phyloP scores from a whole-genome alignment of 2,797 vertebrate species.

The Cyclura pinguis region DNA sequence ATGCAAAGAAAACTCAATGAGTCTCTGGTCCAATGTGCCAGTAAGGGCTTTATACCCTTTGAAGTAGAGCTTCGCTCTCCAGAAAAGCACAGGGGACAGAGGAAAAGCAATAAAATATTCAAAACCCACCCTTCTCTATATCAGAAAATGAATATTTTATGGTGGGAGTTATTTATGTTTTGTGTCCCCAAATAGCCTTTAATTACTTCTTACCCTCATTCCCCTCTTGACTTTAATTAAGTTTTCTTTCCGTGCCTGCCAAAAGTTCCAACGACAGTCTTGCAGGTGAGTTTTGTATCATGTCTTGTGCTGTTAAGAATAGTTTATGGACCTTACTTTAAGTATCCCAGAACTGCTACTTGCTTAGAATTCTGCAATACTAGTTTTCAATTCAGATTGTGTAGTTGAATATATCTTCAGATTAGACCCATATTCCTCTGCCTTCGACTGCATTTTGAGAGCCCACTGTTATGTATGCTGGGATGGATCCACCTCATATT shows the following conservation, averaged over 20 bases:
- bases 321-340: neutral
- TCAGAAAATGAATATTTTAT: constrained; percentile 71
- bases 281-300: constrained; percentile 50
- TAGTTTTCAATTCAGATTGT: neutral
- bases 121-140: constrained; percentile 52
- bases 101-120: constrained; percentile 62
- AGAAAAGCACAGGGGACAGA: constrained; percentile 54
- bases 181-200: constrained; percentile 65
- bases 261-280: constrained; percentile 41
- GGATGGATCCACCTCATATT: neutral
- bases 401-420: neutral
- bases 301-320: constrained; percentile 29
- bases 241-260: constrained; percentile 49
- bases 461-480: neutral
- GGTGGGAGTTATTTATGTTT: constrained; percentile 65
- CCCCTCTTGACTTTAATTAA: constrained; percentile 56
- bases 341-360: neutral
- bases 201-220: constrained; percentile 53
- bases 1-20: constrained; percentile 44
- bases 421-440: neutral
- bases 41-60: constrained; percentile 46
- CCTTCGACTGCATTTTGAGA: neutral
- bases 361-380: neutral
- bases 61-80: constrained; percentile 55
- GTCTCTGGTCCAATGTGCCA: constrained; percentile 8